Conservation (phyloP, 1,140 invertebrate species). For the Euglossa dilemma region DNA sequence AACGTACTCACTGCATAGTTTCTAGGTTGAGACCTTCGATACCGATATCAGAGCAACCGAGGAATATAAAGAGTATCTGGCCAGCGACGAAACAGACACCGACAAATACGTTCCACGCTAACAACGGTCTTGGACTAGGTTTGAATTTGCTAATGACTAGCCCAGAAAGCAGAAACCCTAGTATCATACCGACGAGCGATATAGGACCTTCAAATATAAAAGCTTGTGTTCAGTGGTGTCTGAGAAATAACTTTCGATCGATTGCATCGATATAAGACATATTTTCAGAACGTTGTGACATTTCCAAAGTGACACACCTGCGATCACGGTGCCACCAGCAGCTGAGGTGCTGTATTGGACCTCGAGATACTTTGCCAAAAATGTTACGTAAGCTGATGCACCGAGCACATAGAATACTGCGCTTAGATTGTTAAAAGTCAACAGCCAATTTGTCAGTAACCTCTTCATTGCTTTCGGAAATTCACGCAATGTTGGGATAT, state of each 20-base stretch:
- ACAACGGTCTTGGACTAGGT: conserved; percentile 84
- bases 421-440: conserved; percentile 84
- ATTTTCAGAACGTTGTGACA: not conserved
- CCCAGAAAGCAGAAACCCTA: conserved; percentile 86
- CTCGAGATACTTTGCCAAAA: conserved; percentile 88
- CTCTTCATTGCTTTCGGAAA: conserved; percentile 84
- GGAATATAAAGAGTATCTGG: conserved; percentile 83
- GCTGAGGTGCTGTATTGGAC: conserved; percentile 86
- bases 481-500: conserved; percentile 79
- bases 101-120: conserved; percentile 86
- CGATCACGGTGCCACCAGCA: conserved; percentile 85
- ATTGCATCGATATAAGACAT: not conserved
- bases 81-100: conserved; percentile 83
- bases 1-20: conserved; percentile 77
- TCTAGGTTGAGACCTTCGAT: conserved; percentile 77
- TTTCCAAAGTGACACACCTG: conserved; percentile 78
- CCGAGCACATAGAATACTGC: conserved; percentile 86
- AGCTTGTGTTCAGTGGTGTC: not conserved
- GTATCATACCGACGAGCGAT: conserved; percentile 84
- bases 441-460: conserved; percentile 84
- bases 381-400: conserved; percentile 87
- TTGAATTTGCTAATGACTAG: conserved; percentile 85
- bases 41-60: conserved; percentile 82
- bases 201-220: conserved; percentile 77
- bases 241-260: too few relatives aligned